These are phyloP conservation scores for Dendroctonus ponderosae DNA, from an alignment of 1,140 invertebrate genomes.

Conservation along the genomic window DNA sequence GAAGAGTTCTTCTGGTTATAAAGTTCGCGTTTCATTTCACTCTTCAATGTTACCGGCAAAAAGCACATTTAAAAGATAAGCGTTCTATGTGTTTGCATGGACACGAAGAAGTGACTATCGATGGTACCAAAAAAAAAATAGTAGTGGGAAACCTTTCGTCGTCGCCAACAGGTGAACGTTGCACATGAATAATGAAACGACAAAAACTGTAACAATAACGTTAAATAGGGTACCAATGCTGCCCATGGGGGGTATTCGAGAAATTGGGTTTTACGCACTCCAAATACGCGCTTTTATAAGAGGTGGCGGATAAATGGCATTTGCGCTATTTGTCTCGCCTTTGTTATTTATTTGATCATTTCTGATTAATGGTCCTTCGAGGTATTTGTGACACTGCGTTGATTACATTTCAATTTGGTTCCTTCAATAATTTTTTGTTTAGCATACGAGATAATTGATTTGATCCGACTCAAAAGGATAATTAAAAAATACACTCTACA, in stretches of 20 bases:
- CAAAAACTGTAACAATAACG: conserved; percentile 15
- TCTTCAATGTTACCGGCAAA: conserved; percentile 12
- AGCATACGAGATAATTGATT: too few species aligned
- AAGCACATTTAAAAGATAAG: conserved; percentile 12
- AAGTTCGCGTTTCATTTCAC: conserved; percentile 26
- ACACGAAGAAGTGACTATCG: conserved; percentile 18
- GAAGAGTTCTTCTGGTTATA: conserved; percentile 13
- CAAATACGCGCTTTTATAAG: conserved; percentile 15
- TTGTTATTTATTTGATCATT: conserved; percentile 13
- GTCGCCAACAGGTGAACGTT: conserved; percentile 14
- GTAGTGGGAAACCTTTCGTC: conserved; percentile 1
- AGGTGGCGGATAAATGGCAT: conserved; percentile 10
- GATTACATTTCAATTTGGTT: conserved; percentile 1
- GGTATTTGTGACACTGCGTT: conserved; percentile 8
- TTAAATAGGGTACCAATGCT: conserved; percentile 16
- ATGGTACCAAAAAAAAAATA: conserved; percentile 24
- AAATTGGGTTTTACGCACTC: conserved; percentile 16
- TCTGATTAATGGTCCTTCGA: conserved; percentile 12
- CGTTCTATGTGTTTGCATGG: conserved; percentile 7
- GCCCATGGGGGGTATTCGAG: conserved; percentile 8
- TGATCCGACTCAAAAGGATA: too few species aligned
- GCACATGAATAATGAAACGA: conserved; percentile 9
- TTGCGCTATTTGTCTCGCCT: conserved; percentile 25
- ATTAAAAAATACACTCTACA: too few species aligned
- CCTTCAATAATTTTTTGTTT: not conserved